Base-by-base conservation (phyloP, 2,888 invertebrate genomes). In the Dolomedes plantarius region DNA sequence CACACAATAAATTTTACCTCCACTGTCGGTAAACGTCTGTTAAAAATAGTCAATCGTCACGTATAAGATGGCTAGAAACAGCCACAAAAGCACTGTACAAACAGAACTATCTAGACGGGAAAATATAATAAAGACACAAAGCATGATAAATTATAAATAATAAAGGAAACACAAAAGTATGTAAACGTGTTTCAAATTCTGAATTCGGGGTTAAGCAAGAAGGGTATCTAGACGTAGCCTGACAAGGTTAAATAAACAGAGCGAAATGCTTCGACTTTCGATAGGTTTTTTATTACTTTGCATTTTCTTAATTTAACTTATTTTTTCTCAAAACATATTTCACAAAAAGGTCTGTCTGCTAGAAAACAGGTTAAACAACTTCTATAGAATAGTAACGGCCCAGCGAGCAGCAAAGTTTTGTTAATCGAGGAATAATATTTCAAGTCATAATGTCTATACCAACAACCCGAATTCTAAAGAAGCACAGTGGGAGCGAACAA, bases 201-300 rank as follows among this genome's bases (percentile, higher is more conserved):
- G 3, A 56, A 3, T 56, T n/a, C 13, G 41, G 46, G 41, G 9
- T 46, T 23, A 23, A 23, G 16, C 56, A 16, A 27, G 16, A 39
- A 32, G 31, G 50, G 23, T 64, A 64, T 39, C 23, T 39, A 50
- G 65, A 75, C 56, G 23, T 23, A 5, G 23, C 23, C 32, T 39
- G 65, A 29, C 41, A 31, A 74, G 65, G 65, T 75, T 75, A 75
- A 65, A 29, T n/a, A 65, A 75, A 65, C 75, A 75, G 64, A 50
- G 19, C 16, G 28, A 65, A 75, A 39, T 75, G 56, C 28, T 16
- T 39, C 11, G 7, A 27, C 39, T 75, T n/a, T n/a, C 41, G 3
- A 75, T 75, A 73, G 23, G 32, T 73, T 41, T 75, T 36, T 75
- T 19, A 36, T 62, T 75, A 65, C 0, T 7, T 13, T 16, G 65